These are phyloP conservation scores for Stenodema calcarata DNA, from an alignment of 2,888 invertebrate species.

Conservation along the genomic window DNA sequence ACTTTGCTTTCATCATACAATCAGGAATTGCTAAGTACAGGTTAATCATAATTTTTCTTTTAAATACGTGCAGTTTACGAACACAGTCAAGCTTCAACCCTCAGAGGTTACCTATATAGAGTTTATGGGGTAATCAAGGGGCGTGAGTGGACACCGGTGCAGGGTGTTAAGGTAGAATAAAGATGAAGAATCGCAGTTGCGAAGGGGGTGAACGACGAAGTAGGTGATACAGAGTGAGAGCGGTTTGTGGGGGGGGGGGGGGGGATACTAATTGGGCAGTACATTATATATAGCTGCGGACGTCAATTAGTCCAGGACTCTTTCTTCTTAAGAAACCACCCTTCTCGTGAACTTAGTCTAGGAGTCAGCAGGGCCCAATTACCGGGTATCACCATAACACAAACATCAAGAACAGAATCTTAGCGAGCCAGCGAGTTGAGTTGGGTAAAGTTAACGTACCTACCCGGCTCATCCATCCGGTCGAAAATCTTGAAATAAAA, in stretches of 20 bases:
- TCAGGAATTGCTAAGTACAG: no score
- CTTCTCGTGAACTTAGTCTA: constrained; percentile 37
- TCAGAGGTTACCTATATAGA: no score
- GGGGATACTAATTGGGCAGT: constrained; percentile 44
- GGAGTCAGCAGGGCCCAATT: constrained; percentile 53
- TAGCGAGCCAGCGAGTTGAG: constrained; percentile 20
- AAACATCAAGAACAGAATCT: constrained; percentile 51
- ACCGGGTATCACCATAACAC: constrained; percentile 49
- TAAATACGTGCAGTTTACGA: no score
- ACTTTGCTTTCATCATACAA: no score
- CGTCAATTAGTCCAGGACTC: constrained; percentile 44
- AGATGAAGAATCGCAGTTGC: background rate
- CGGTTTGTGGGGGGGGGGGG: background rate
- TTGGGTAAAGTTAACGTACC: constrained; percentile 27
- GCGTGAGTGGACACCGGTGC: no score
- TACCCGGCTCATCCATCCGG: constrained; percentile 11
- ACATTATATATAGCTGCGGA: constrained; percentile 42
- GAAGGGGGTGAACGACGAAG: background rate
- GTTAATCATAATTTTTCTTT: no score
- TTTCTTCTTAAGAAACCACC: constrained; percentile 37
- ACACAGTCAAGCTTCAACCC: no score
- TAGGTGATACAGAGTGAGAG: background rate
- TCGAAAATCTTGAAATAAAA: constrained; percentile 11
- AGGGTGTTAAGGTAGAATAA: background rate
- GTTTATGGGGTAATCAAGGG: no score